Conservation (phyloP, 2,113 vertebrate genomes). For the Alexandromys fortis region DNA sequence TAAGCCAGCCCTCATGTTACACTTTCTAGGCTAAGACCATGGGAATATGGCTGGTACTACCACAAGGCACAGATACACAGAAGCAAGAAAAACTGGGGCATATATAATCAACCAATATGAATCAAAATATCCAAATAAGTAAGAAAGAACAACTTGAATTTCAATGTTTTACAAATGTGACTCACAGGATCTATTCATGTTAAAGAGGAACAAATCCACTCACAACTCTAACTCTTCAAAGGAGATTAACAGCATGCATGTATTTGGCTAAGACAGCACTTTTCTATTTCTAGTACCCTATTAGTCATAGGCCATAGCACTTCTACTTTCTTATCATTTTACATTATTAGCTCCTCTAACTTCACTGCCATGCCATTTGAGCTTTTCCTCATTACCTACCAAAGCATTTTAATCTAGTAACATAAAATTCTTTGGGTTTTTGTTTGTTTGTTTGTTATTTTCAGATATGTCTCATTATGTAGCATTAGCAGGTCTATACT, state of each 20-base stretch:
- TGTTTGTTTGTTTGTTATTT: not conserved
- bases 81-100: not conserved
- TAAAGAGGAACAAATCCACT: not conserved
- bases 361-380: not conserved
- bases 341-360: not conserved
- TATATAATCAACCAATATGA: not conserved
- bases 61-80: not conserved
- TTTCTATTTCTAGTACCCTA: not conserved
- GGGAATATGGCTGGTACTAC: not conserved
- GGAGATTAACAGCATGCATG: not conserved
- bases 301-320: not conserved
- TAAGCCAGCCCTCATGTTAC: too few relatives aligned
- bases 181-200: not conserved
- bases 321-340: not conserved
- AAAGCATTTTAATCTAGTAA: not conserved
- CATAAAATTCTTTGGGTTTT: not conserved
- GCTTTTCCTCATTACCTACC: not conserved
- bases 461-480: not conserved
- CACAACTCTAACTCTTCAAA: constrained; percentile 21
- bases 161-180: constrained; percentile 23
- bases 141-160: not conserved
- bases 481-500: not conserved
- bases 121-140: not conserved
- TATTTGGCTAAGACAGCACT: not conserved
- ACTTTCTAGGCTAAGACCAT: not conserved